phyloP scores from a whole-genome alignment of 1,140 invertebrate species.

The Trissolcus basalis region DNA sequence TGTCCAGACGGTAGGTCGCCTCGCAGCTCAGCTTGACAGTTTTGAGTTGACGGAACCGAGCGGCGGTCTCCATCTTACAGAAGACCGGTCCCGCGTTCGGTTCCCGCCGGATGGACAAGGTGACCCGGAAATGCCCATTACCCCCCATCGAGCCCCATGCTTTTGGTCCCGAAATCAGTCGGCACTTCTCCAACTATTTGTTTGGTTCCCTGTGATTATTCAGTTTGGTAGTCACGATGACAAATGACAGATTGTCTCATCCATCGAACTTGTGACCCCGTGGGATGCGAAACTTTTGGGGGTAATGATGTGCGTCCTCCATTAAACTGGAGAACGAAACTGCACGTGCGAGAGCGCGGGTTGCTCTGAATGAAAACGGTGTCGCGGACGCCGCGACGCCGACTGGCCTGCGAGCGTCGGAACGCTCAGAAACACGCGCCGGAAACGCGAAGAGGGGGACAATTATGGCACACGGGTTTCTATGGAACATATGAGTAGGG shows the following conservation, averaged over 20 bases:
- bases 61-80: slow-evolving; percentile 77
- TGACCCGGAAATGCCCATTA: slow-evolving; percentile 75
- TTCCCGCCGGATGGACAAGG: slow-evolving; percentile 74
- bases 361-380: slow-evolving; percentile 17
- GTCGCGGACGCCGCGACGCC: slow-evolving; percentile 53
- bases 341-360: background rate
- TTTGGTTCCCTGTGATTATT: background rate
- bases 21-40: slow-evolving; percentile 77
- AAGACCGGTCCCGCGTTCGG: slow-evolving; percentile 74
- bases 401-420: slow-evolving; percentile 47
- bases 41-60: slow-evolving; percentile 74
- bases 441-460: slow-evolving; percentile 45
- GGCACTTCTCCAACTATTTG: slow-evolving; percentile 8
- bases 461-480: slow-evolving; percentile 52
- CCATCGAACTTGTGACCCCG: too few species aligned
- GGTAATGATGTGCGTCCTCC: background rate
- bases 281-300: background rate
- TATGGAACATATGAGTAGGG: slow-evolving; percentile 36
- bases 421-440: slow-evolving; percentile 48
- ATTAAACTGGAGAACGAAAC: background rate
- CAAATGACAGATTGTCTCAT: too few species aligned
- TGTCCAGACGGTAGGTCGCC: slow-evolving; percentile 74
- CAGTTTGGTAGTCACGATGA: too few species aligned
- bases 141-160: slow-evolving; percentile 70
- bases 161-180: slow-evolving; percentile 30